Percentiles rank a stretch among this genome's conserved stretches.
These are phyloP conservation scores for Salticus scenicus DNA, from an alignment of 2,888 invertebrate genomes.

Conservation along the genomic window DNA sequence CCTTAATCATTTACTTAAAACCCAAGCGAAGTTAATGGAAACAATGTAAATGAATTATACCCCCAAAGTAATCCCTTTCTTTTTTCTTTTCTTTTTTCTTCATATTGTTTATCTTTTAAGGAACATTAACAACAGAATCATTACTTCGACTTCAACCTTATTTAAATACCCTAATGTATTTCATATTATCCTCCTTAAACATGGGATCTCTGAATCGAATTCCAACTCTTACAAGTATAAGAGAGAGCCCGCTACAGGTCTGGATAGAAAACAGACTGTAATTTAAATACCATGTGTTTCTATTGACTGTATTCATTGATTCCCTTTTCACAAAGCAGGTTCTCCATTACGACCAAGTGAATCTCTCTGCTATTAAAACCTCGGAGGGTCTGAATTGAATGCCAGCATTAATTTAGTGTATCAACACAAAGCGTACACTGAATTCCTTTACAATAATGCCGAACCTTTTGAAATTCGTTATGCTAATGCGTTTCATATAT, in stretches of 20 bases:
- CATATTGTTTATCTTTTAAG: no score
- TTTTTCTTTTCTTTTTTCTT: no score
- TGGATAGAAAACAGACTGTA: not conserved
- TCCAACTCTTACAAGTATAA: not conserved
- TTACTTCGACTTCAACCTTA: no score
- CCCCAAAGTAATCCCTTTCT: no score
- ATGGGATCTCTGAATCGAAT: not conserved
- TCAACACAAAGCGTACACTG: not conserved
- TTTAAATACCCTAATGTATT: not conserved
- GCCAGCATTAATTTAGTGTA: not conserved
- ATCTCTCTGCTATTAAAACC: not conserved
- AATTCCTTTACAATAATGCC: not conserved
- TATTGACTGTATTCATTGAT: not conserved
- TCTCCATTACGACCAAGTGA: not conserved
- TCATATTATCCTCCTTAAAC: not conserved
- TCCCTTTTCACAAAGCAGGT: not conserved
- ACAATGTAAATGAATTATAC: no score
- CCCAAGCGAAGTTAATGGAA: no score
- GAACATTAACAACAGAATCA: no score
- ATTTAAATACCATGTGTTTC: not conserved
- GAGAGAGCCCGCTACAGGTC: no score
- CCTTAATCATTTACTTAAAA: no score
- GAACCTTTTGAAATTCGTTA: not conserved
- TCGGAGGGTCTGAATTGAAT: not conserved
- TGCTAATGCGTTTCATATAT: not conserved